Base-by-base conservation (phyloP, 2,797 vertebrate genomes). In the Sebastes steindachneri region DNA sequence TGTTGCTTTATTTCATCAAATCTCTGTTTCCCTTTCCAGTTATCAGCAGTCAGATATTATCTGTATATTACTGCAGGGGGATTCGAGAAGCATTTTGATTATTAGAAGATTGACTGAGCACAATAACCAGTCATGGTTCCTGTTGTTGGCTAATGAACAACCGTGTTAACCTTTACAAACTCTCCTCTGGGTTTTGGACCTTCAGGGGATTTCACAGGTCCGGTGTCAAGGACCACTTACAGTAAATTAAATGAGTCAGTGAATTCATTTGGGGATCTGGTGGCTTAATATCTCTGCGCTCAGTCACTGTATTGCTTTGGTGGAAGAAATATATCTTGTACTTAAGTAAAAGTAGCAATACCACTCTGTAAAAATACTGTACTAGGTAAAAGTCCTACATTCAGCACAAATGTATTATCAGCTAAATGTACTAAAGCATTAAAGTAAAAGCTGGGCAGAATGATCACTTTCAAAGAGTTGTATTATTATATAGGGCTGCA, bases 231-330 rank as follows among this genome's bases (percentile, higher is more conserved):
- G 33, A 84, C 77, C 68, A 35, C 54, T 58, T 41, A 72, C 25
- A 58, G 51, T 29, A 79, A 79, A 90, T 74, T 6, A 68, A 82
- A 74, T 64, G 31, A 72, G n/a, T 70, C 37, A 65, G n/a, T 73
- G 15, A 25, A 59, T 79, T 66, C 70, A 48, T 72, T 62, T 55
- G 26, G 62, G 45, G 55, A 57, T 58, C 48, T 21, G 31, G n/a
- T 37, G 26, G 54, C 35, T 75, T 11, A 33, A 75, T 74, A 48
- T 75, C 23, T 71, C 31, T 60, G 26, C 25, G 60, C 73, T 67
- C 73, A 37, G 62, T 75, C 59, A 21, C 6, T 35, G 14, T 51
- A 41, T 19, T 73, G 64, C 25, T 48, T 10, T 19, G 17, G 64
- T 12, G 37, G 9, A 41, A 28, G 25, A 66, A 63, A 19, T 35